Evolutionary conservation across 1,140 invertebrate genomes (phyloP).

Genomic region (Lethrus apterus): DNA sequence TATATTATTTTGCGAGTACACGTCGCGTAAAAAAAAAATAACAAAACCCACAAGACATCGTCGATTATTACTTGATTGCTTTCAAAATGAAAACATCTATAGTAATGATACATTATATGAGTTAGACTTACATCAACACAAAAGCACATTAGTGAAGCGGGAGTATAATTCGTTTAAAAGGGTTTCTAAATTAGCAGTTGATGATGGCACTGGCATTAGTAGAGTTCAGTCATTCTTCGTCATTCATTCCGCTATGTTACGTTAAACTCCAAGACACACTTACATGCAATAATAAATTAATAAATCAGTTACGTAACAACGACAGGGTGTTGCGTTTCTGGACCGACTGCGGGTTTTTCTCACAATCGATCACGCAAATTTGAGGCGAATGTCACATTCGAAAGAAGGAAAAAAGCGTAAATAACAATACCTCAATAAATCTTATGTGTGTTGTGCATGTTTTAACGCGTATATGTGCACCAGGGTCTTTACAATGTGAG

Average conservation of each 20-base stretch:
- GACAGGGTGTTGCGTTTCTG: neutral
- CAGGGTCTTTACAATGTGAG: conserved; percentile 21
- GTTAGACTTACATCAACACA: conserved; percentile 33
- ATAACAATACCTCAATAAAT: conserved; percentile 28
- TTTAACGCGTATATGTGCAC: conserved; percentile 23
- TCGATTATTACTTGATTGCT: too few species aligned
- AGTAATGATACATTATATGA: too few species aligned
- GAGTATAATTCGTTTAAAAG: conserved; percentile 40
- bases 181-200: conserved; percentile 40
- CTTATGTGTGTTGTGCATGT: conserved; percentile 25
- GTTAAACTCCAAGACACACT: too few species aligned
- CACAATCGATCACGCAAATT: conserved; percentile 30
- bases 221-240: conserved; percentile 32
- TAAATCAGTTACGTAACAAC: conserved; percentile 13
- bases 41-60: too few species aligned
- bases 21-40: too few species aligned
- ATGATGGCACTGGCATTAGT: conserved; percentile 38
- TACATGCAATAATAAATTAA: too few species aligned
- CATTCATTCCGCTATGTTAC: conserved; percentile 30
- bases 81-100: too few species aligned
- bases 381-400: conserved; percentile 22
- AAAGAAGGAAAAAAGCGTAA: conserved; percentile 16
- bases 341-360: conserved; percentile 15
- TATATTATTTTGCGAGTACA: too few species aligned
- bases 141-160: conserved; percentile 36